These are phyloP conservation scores for Anoplolepis gracilipes DNA, from an alignment of 1,140 invertebrate species.

Conservation along the genomic window DNA sequence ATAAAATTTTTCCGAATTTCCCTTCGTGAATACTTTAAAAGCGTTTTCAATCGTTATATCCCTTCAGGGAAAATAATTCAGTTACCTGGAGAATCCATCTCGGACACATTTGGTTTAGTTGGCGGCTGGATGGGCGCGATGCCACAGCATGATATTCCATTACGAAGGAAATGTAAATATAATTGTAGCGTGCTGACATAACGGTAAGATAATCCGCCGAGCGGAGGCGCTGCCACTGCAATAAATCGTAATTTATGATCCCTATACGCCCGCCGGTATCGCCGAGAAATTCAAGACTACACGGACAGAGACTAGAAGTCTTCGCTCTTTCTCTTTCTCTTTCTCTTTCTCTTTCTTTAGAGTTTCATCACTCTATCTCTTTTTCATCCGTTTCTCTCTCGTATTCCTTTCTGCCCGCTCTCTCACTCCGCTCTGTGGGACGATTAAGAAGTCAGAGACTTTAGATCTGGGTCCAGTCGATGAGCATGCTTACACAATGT, in stretches of 20 bases:
- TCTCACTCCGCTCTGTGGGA: constrained; percentile 24
- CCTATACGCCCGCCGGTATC: constrained; percentile 77
- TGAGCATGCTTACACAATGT: constrained; percentile 68
- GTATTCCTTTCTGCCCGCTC: not conserved
- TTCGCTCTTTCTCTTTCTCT: constrained; percentile 20
- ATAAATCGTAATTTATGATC: constrained; percentile 85
- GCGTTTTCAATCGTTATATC: not conserved
- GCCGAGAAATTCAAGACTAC: constrained; percentile 80
- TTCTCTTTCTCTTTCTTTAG: constrained; percentile 19
- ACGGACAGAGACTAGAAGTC: constrained; percentile 38
- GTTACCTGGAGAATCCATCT: constrained; percentile 15
- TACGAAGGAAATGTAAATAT: constrained; percentile 83
- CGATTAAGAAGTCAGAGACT: constrained; percentile 29
- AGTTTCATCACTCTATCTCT: not conserved
- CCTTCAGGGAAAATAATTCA: not conserved
- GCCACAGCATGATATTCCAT: constrained; percentile 72
- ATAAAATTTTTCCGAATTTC: not conserved
- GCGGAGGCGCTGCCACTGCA: constrained; percentile 82
- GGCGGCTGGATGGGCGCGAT: not conserved
- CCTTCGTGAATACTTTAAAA: not conserved
- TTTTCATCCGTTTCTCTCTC: not conserved
- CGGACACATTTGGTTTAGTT: constrained; percentile 34
- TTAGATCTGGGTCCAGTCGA: constrained; percentile 41
- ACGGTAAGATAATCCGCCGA: constrained; percentile 84
- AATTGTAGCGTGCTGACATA: constrained; percentile 84